Evolutionary conservation across 2,113 vertebrate genomes (phyloP), one percentile per base, ranked within the genome.

Genomic region (Tinamus guttatus): DNA sequence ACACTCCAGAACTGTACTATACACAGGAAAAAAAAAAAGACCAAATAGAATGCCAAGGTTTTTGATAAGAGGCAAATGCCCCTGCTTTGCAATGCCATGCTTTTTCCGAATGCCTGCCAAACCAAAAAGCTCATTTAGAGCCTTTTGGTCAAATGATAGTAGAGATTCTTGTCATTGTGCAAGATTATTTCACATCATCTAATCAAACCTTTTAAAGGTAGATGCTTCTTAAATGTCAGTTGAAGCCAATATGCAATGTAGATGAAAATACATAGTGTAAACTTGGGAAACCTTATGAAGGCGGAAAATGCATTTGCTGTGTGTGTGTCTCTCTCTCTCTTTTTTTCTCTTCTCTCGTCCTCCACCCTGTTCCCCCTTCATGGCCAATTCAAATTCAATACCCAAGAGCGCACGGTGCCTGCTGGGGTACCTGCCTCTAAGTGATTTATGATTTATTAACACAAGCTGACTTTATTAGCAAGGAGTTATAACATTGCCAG

Each of bases 141-240:
- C 20, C 49, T 49, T 49, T 49, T 84, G 28, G n/a, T 32, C 19
- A 63, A 36, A 63, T 14, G 7, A 19, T 64, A 32, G 16, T 14
- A 25, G 24, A 36, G 12, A 36, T 62, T 49, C 51, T 67, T 6
- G 3, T 62, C 43, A n/a, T 2, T 41, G 21, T 70, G 40, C 21
- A 81, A 86, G 30, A 25, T 22, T n/a, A 54, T 21, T 88, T 86
- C 7, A 4, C 74, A 86, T 51, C 41, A 81, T 88, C 21, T 6
- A 59, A 5, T 78, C 24, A 34, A 32, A 16, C 12, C 13, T 80
- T 64, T 85, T 49, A n/a, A 1, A 1, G 0, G 0, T n/a, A 70
- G 91, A 54, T 65, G 15, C 9, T 87, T 21, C 2, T 2, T 24
- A 81, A 38, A 67, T 25, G 7, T 4, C 12, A 51, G 6, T 47